Base-by-base conservation (phyloP, 2,797 vertebrate species). In the Scolopax bukidnonensis region DNA sequence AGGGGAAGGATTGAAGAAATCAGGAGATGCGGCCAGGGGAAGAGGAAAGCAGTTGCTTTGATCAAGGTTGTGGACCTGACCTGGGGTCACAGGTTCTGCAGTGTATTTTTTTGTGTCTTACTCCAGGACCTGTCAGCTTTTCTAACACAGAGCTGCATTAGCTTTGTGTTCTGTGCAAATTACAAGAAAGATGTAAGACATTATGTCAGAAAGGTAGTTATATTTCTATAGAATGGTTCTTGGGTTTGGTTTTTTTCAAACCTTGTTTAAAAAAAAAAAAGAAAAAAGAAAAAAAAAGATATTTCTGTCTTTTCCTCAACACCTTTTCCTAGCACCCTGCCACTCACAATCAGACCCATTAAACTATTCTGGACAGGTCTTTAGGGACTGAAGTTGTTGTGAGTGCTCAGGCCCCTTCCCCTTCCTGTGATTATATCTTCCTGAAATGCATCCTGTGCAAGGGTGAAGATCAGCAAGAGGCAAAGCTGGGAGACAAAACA, bases 401-500 rank as follows among this genome's bases (percentile, higher is more conserved):
- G 48, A 92, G 70, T 87, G 80, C 60, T 90, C 30, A 45, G 80
- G 80, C 70, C 69, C 32, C 83, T 90, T 84, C 95, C 92, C 27
- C 78, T 96, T 95, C 96, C 95, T 94, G 94, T 68, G 68, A 68
- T 95, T 95, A 56, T n/a, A 45, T 84, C 70, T 93, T 94, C 77
- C 90, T 95, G 88, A 94, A 93, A 30, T 33, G 45, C 74, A 94
- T 96, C 93, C 94, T 96, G 95, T 96, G 90, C 77, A 94, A 82
- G 85, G 95, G 96, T 95, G 64, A 96, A 8, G 56, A 80, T 80
- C 84, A 77, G 45, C 14, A 1, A n/a, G 86, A 50, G 45, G 33
- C 81, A 67, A 17, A 21, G 51, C 75, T 82, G 56, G 24, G 41
- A 76, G 69, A 19, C 47, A 57, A 36, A 84, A 47, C 45, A 47